Base-by-base conservation (phyloP, 1,140 invertebrate species). In the Chymomyza costata region DNA sequence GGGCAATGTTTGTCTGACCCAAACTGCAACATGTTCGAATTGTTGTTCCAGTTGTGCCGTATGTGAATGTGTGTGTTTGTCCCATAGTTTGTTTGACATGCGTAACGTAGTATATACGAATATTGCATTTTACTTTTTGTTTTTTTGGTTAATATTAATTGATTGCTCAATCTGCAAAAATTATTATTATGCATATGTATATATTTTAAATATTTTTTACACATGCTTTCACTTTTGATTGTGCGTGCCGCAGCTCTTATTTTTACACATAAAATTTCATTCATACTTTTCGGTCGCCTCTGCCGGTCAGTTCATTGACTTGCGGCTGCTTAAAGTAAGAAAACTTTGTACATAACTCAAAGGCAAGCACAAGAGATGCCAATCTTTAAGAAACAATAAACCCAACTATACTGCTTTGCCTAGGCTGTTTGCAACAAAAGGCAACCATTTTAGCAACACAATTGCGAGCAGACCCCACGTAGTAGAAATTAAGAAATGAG, bases 101-200 rank as follows among this genome's bases (percentile, higher is more conserved):
- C 53, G 45, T 46, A 44, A 39, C 45, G 39, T 50, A 40, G 6
- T 15, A 51, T 46, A 44, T 55, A 11, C 34, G 34, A 5, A 6
- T 21, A 57, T 66, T 67, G 68, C 35, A 38, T 65, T 78, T 78
- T 49, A 17, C n/a, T 49, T 67, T 80, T 56, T 25, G 38, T 66
- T 74, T 71, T n/a, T 78, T 78, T 49, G 73, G 71, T 74, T 80
- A 81, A 80, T 80, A 76, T 80, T 81, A 81, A 81, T 74, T 80
- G 74, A 80, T 80, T 68, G 65, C 73, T 70, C 73, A 68, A 80
- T 80, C 60, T 73, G 64, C 59, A 52, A 64, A 67, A 67, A 68
- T 68, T 73, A 71, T 80, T 56, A 15, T 50, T 32, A 34, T 34
- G 44, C 51, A 65, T 43, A 45, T 56, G 28, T 25, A 25, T 15